Conservation (phyloP, 2,888 invertebrate genomes). For the Ormyrus labotus region DNA sequence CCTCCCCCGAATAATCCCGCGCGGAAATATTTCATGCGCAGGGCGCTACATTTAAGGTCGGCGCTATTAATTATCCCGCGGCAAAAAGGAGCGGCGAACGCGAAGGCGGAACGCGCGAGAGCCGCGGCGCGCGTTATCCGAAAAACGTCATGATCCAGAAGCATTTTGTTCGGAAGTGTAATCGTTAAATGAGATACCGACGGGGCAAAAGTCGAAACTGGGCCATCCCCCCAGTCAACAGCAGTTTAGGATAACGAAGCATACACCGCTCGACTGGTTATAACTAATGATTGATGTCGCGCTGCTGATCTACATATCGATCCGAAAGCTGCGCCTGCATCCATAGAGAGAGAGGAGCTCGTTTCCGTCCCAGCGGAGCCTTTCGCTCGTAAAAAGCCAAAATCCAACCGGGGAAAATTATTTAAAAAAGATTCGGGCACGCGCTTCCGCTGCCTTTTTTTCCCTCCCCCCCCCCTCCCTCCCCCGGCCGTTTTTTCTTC, state of each 20-base stretch:
- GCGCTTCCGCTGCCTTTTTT: no score
- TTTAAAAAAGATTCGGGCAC: slow-evolving; percentile 4
- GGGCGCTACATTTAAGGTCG: no score
- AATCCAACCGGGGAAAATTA: not conserved
- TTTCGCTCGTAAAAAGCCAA: slow-evolving; percentile 21
- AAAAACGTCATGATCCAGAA: no score
- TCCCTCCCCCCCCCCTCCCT: no score
- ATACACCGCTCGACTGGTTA: slow-evolving; percentile 37
- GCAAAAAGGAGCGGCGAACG: no score
- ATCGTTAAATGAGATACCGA: slow-evolving; percentile 40
- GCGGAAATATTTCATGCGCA: no score
- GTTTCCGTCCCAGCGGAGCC: slow-evolving; percentile 21
- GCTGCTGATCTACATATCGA: slow-evolving; percentile 52
- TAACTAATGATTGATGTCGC: slow-evolving; percentile 56
- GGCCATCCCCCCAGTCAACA: slow-evolving; percentile 49
- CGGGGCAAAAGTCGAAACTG: slow-evolving; percentile 44
- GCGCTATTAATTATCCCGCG: no score
- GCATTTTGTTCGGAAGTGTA: slow-evolving; percentile 16
- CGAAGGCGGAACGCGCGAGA: no score
- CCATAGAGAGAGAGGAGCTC: not conserved
- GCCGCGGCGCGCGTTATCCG: no score
- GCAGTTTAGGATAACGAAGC: slow-evolving; percentile 56
- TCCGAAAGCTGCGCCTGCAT: not conserved
- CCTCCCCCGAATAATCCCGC: no score
- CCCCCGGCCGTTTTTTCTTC: no score